These are phyloP conservation scores for Takifugu ocellatus DNA, from an alignment of 2,797 vertebrate genomes.

Conservation along the genomic window DNA sequence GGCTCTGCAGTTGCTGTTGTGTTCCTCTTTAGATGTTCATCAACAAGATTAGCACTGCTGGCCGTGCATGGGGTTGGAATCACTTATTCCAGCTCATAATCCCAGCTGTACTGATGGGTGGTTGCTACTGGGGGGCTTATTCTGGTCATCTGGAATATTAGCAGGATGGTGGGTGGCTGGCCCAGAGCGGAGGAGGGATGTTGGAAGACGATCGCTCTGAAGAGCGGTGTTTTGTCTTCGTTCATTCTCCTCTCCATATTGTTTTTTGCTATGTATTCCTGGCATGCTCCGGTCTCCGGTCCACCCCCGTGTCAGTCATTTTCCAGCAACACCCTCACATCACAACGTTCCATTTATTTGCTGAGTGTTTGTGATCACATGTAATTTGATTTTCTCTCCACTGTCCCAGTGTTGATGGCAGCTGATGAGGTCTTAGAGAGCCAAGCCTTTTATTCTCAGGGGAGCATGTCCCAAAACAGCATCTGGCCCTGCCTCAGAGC, in stretches of 20 bases:
- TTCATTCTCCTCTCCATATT: slow-evolving; percentile 2
- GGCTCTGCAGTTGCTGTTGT: too few relatives aligned
- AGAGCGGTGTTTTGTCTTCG: too few relatives aligned
- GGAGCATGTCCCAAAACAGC: slow-evolving; percentile 69
- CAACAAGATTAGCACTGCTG: too few relatives aligned
- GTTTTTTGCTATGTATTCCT: slow-evolving; percentile 6
- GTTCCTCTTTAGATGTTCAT: too few relatives aligned
- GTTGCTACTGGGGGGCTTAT: too few relatives aligned
- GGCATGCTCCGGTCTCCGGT: slow-evolving; percentile 19
- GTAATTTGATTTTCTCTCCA: slow-evolving; percentile 53
- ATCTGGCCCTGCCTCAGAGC: slow-evolving; percentile 62
- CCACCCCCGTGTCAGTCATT: slow-evolving; percentile 39
- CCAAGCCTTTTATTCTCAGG: slow-evolving; percentile 64
- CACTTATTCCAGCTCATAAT: too few relatives aligned
- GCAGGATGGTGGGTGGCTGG: too few relatives aligned
- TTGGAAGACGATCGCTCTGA: too few relatives aligned
- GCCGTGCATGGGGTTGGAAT: too few relatives aligned
- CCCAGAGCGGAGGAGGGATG: too few relatives aligned
- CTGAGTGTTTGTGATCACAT: slow-evolving; percentile 60
- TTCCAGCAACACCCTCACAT: slow-evolving; percentile 43
- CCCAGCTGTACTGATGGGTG: too few relatives aligned
- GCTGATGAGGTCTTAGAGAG: slow-evolving; percentile 64
- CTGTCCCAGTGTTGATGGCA: slow-evolving; percentile 60
- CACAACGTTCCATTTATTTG: slow-evolving; percentile 54
- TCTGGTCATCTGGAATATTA: too few relatives aligned